Evolutionary conservation across 2,888 invertebrate genomes (phyloP).

Genomic region (Tachina lurida): DNA sequence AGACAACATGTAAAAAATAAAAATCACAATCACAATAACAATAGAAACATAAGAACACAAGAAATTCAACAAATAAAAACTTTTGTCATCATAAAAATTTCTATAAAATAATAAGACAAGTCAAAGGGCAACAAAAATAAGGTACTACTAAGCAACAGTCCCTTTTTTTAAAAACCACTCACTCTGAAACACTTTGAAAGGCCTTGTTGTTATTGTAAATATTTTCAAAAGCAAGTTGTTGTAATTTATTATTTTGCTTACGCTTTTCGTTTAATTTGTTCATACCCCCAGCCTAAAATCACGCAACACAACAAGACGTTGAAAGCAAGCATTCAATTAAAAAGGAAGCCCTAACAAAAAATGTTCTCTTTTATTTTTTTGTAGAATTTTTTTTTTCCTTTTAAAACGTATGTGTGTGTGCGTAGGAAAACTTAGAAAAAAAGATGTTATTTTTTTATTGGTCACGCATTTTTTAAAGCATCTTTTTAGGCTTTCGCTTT

Average conservation of each 20-base stretch:
- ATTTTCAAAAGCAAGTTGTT: background rate
- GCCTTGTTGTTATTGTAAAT: background rate
- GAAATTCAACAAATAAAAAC: constrained; percentile 22
- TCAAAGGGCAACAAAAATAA: constrained; percentile 26
- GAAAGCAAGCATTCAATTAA: constrained; percentile 53
- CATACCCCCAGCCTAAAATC: background rate
- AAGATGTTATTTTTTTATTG: constrained; percentile 23
- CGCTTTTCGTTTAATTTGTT: constrained; percentile 54
- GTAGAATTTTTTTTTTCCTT: background rate
- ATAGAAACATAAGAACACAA: background rate
- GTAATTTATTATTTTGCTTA: constrained; percentile 29
- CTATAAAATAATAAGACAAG: constrained; percentile 48
- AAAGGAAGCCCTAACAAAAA: constrained; percentile 38
- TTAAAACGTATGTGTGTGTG: background rate
- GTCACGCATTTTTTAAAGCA: constrained; percentile 45
- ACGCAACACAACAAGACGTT: background rate
- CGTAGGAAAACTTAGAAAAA: no score
- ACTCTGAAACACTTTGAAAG: background rate
- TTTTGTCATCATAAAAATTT: constrained; percentile 54
- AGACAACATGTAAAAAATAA: constrained; percentile 45
- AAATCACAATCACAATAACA: constrained; percentile 45
- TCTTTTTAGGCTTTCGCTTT: constrained; percentile 46
- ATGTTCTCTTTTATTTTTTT: background rate
- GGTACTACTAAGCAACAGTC: background rate
- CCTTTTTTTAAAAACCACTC: constrained; percentile 3